A percentile compares a stretch with the other conserved stretches of the same genome.
Evolutionary conservation across 2,797 vertebrate species (phyloP).

Genomic region (Lepidocolaptes lacrymiger): DNA sequence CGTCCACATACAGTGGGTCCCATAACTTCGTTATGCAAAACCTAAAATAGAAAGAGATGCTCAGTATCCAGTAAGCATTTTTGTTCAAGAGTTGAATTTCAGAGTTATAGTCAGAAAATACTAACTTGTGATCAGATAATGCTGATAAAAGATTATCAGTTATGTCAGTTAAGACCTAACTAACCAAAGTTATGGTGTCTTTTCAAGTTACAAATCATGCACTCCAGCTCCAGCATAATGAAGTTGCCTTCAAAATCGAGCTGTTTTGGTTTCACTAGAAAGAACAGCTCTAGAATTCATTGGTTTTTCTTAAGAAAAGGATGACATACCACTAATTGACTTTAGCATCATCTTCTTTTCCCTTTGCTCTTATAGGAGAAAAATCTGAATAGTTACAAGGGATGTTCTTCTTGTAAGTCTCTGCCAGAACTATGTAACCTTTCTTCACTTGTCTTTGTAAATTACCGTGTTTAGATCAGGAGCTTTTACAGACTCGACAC

Average conservation of each 20-base stretch:
- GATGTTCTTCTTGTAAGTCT: neutral
- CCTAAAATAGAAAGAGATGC: neutral
- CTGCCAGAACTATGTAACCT: neutral
- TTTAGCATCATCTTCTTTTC: neutral
- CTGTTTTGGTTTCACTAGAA: neutral
- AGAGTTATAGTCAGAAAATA: neutral
- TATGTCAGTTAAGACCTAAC: neutral
- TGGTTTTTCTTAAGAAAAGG: neutral
- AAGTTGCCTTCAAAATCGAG: neutral
- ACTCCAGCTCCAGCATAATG: neutral
- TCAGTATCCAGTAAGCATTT: neutral
- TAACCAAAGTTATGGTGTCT: neutral
- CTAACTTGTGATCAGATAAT: neutral
- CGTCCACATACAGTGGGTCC: neutral
- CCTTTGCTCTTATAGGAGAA: neutral
- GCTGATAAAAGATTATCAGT: neutral
- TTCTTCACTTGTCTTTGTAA: neutral
- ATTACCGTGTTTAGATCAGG: neutral
- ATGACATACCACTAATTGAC: neutral
- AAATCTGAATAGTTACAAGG: neutral
- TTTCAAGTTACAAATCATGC: neutral
- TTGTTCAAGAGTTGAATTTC: neutral
- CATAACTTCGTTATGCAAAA: neutral
- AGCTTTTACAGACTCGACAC: neutral
- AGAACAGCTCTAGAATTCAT: neutral